Percentiles rank a stretch among this genome's conserved stretches.
These are phyloP conservation scores for Eretmochelys imbricata DNA, from an alignment of 2,113 vertebrate genomes.

Conservation along the genomic window DNA sequence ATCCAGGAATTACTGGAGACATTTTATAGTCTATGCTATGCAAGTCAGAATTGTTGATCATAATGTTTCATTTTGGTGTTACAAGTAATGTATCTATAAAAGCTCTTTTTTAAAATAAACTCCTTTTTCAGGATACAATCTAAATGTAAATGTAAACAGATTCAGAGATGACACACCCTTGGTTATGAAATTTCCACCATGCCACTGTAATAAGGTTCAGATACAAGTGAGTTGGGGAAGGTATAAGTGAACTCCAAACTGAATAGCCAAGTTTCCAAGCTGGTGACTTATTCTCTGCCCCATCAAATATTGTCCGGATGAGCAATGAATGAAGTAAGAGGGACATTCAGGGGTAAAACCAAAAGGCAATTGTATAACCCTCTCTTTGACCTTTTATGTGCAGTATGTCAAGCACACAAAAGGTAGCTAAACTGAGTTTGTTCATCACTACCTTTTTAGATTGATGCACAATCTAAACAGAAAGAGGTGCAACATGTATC, in stretches of 20 bases:
- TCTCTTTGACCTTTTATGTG: background rate
- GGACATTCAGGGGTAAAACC: background rate
- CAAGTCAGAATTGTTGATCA: background rate
- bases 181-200: background rate
- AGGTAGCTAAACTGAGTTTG: background rate
- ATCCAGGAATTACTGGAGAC: background rate
- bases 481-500: background rate
- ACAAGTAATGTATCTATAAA: background rate
- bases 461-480: background rate
- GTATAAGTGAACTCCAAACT: background rate
- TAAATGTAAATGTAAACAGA: background rate
- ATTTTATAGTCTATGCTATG: background rate
- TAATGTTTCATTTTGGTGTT: background rate
- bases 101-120: background rate
- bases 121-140: background rate
- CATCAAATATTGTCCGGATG: slow-evolving; percentile 9
- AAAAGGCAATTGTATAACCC: slow-evolving; percentile 4
- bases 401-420: background rate
- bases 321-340: background rate
- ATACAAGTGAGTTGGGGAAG: background rate
- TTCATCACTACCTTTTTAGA: background rate
- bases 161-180: background rate
- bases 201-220: background rate
- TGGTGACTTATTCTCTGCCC: background rate
- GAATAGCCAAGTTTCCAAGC: background rate